Base-by-base conservation (phyloP, 2,113 vertebrate species). In the Cebus imitator region DNA sequence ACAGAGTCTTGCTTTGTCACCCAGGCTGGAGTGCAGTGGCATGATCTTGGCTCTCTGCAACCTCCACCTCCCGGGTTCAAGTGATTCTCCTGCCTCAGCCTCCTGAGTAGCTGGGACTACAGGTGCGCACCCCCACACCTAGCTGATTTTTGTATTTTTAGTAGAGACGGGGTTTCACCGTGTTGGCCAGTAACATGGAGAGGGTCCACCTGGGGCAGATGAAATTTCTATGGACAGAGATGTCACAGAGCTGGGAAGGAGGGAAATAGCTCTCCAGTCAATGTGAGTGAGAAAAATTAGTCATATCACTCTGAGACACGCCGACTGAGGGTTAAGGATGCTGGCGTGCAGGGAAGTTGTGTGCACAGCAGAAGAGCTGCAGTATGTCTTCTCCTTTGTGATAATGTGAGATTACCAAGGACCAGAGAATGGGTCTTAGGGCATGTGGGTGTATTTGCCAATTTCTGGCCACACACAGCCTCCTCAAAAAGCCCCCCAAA, bases 391-490 rank as follows among this genome's bases (percentile, higher is more conserved):
- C 17, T 43, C 55, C 7, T 20, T 32, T 40, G 1, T 30, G 5
- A 83, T 95, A 85, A 55, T 52, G 6, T 58, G 40, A 40, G 40
- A 93, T 99, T 99, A 90, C 99, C 99, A 50, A 99, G 98, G 94
- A 99, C 98, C 92, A 99, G 98, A 37, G 99, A 99, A 13, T 99
- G 99, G 43, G 99, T 99, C 94, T 99, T 98, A 43, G 99, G 99
- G 84, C 99, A 99, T 99, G 98, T 99, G 99, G 50, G 99, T 99
- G 94, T 98, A 99, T 87, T 99, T 99, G 10, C 99, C 99, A 99
- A 99, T 99, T 97, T 99, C 99, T 96, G 99, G 99, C 89, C 99
- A 99, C 97, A 99, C 93, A 98, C 99, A 99, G 52, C 99, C 99
- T 78, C 99, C 99, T 84, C 99, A 97, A 58, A 99, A 99, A 0